Conservation (phyloP, 2,113 vertebrate species). For the Raphicerus campestris region DNA sequence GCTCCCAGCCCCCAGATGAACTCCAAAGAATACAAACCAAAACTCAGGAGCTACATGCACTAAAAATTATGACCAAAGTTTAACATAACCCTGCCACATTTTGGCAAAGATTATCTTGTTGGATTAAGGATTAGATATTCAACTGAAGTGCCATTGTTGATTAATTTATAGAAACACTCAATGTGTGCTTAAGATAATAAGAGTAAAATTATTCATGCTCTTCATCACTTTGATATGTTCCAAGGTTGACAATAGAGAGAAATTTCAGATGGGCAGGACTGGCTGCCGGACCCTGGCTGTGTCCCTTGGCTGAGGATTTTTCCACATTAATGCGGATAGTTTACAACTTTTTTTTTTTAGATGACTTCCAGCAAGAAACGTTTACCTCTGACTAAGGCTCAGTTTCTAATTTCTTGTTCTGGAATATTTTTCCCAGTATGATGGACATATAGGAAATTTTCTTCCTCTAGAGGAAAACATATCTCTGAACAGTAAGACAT, state of each 20-base stretch:
- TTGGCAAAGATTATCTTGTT: neutral
- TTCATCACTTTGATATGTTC: neutral
- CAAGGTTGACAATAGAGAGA: neutral
- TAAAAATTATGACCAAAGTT: constrained; percentile 51
- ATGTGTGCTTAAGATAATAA: neutral
- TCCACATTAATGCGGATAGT: neutral
- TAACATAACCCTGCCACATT: neutral
- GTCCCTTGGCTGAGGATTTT: neutral
- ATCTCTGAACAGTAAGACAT: neutral
- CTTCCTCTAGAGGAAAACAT: neutral
- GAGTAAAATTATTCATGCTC: neutral
- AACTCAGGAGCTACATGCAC: neutral
- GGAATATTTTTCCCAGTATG: neutral
- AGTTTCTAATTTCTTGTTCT: neutral
- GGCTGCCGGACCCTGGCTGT: neutral
- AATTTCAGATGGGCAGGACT: neutral
- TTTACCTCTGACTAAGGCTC: neutral
- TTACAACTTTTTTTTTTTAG: neutral
- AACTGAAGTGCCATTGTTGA: neutral
- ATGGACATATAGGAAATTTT: neutral
- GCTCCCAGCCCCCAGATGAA: neutral
- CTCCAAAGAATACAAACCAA: neutral
- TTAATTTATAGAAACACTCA: neutral
- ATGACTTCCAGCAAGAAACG: neutral
- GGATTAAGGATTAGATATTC: neutral